phyloP scores from a whole-genome alignment of 1,140 invertebrate genomes.

The Lordiphosa stackelbergi region DNA sequence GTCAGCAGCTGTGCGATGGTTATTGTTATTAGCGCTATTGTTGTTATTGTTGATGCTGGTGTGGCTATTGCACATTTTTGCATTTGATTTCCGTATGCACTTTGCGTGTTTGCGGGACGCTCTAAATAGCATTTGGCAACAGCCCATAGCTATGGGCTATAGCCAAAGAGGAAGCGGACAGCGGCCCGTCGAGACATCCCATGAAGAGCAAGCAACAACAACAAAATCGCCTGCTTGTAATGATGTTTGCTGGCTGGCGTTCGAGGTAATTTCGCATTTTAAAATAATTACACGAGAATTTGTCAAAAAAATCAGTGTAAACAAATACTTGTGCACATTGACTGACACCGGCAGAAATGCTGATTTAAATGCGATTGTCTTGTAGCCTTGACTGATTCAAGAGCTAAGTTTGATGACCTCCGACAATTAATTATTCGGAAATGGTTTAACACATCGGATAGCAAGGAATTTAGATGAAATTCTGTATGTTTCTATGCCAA shows the following conservation, averaged over 20 bases:
- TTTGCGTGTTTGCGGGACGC: constrained; percentile 26
- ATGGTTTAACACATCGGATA: too few relatives aligned
- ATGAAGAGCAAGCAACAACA: constrained; percentile 42
- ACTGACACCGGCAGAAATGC: constrained; percentile 14
- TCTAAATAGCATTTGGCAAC: constrained; percentile 69
- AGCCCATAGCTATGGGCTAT: constrained; percentile 23
- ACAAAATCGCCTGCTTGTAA: constrained; percentile 18
- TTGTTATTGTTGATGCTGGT: constrained; percentile 25
- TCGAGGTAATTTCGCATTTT: constrained; percentile 63
- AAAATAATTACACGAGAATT: constrained; percentile 64
- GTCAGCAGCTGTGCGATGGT: constrained; percentile 23
- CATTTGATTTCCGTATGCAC: constrained; percentile 66
- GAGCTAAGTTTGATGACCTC: constrained; percentile 48
- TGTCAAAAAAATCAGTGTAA: constrained; percentile 34
- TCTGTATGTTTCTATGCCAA: neutral
- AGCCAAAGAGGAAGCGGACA: constrained; percentile 67
- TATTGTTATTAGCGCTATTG: constrained; percentile 13
- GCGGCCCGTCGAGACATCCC: constrained; percentile 40
- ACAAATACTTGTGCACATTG: constrained; percentile 13
- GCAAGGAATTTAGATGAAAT: too few relatives aligned
- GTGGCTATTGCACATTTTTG: constrained; percentile 7
- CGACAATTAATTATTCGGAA: neutral
- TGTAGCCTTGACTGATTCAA: constrained; percentile 33
- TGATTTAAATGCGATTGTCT: constrained; percentile 32
- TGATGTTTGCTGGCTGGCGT: constrained; percentile 44